Evolutionary conservation across 2,888 invertebrate genomes (phyloP).

Genomic region (Drosophila birchii): DNA sequence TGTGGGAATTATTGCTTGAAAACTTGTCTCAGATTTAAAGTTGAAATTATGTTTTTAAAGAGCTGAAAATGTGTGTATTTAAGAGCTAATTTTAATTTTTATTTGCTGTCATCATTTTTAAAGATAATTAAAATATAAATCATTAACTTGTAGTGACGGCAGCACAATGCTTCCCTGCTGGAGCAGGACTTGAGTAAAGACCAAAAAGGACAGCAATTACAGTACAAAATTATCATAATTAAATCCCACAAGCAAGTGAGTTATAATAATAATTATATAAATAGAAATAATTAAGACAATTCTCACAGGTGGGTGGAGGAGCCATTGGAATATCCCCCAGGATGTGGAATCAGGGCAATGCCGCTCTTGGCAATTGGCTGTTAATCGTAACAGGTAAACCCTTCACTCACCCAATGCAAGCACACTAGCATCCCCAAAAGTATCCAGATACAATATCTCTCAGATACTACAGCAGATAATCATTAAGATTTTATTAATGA

Average conservation of each 20-base stretch:
- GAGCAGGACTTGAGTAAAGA: conserved; percentile 17
- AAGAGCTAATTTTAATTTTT: background rate
- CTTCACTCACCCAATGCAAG: conserved; percentile 32
- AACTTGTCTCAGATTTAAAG: background rate
- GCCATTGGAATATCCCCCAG: conserved; percentile 20
- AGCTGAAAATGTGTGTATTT: background rate
- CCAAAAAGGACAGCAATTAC: background rate
- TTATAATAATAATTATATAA: too few relatives aligned
- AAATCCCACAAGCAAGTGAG: conserved; percentile 8
- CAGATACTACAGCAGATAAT: conserved; percentile 9
- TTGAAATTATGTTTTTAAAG: background rate
- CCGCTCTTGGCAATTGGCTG: conserved; percentile 72
- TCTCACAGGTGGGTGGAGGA: conserved; percentile 18
- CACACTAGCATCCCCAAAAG: conserved; percentile 2
- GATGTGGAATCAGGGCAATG: conserved; percentile 59
- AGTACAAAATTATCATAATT: background rate
- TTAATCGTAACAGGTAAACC: conserved; percentile 81
- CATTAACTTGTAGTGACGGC: conserved; percentile 26
- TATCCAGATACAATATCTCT: conserved; percentile 4
- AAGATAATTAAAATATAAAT: background rate
- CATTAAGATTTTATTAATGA: conserved; percentile 16
- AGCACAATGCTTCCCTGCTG: conserved; percentile 26
- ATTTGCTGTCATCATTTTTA: background rate
- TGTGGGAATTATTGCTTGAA: background rate
- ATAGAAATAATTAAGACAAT: background rate